Percentiles rank a stretch among this genome's conserved stretches.
phyloP scores from a whole-genome alignment of 2,888 invertebrate genomes.

The Troides helena region DNA sequence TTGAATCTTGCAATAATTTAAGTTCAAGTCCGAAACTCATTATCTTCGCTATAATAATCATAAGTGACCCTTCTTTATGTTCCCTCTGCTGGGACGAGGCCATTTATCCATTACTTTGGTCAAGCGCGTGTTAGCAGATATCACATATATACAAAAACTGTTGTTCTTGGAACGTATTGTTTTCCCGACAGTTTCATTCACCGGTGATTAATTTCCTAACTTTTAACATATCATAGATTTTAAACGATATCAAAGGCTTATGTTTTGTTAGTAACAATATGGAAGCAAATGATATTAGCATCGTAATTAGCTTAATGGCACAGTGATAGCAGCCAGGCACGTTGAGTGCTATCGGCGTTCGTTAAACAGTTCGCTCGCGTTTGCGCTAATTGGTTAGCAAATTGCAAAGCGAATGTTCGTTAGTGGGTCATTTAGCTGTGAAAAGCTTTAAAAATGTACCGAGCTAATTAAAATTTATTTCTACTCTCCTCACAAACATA shows the following conservation, averaged over 20 bases:
- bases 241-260: background rate
- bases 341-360: background rate
- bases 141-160: too few species aligned
- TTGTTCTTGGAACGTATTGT: too few species aligned
- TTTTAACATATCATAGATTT: background rate
- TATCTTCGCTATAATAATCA: too few species aligned
- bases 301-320: slow-evolving; percentile 6
- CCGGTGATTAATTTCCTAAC: too few species aligned
- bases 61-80: too few species aligned
- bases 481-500: background rate
- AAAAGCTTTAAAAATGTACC: background rate
- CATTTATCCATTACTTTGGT: too few species aligned
- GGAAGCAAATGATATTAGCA: slow-evolving; percentile 1
- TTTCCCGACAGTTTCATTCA: too few species aligned
- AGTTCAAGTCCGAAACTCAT: too few species aligned
- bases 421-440: slow-evolving; percentile 8
- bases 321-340: background rate
- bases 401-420: slow-evolving; percentile 16
- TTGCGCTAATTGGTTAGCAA: slow-evolving; percentile 17
- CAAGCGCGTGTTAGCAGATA: too few species aligned
- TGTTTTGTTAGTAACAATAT: background rate
- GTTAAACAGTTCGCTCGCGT: slow-evolving; percentile 8
- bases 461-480: background rate
- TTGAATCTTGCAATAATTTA: too few species aligned
- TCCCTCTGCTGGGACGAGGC: too few species aligned